phyloP scores from a whole-genome alignment of 2,797 vertebrate species.

The Neopelma chrysocephalum region DNA sequence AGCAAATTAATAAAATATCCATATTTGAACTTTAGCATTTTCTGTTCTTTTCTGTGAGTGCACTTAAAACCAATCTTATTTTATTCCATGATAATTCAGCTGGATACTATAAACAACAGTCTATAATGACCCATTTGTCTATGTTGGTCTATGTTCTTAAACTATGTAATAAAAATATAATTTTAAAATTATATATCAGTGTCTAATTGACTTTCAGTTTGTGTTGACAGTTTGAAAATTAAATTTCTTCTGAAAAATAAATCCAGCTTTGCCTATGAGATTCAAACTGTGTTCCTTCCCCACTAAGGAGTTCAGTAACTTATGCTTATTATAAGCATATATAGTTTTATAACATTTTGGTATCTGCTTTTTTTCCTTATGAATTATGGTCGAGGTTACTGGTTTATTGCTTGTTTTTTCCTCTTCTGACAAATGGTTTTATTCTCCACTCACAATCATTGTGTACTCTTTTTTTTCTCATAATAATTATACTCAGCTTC shows the following conservation, averaged over 20 bases:
- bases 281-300: not conserved
- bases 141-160: not conserved
- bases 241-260: not conserved
- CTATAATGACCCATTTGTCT: not conserved
- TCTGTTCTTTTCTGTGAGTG: not conserved
- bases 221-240: not conserved
- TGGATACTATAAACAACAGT: not conserved
- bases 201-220: not conserved
- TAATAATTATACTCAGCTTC: not conserved
- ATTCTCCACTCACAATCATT: not conserved
- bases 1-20: not conserved
- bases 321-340: not conserved
- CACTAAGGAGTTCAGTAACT: not conserved
- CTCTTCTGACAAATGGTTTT: not conserved
- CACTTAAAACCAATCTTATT: not conserved
- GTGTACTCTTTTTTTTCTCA: not conserved
- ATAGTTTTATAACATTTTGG: not conserved
- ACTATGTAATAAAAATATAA: not conserved
- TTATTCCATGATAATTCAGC: not conserved
- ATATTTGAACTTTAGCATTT: not conserved
- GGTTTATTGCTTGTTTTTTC: not conserved
- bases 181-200: not conserved
- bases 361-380: not conserved
- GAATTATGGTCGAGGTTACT: not conserved
- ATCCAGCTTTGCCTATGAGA: not conserved